These are phyloP conservation scores for Anagyrus pseudococci DNA, from an alignment of 2,888 invertebrate genomes.

Conservation along the genomic window DNA sequence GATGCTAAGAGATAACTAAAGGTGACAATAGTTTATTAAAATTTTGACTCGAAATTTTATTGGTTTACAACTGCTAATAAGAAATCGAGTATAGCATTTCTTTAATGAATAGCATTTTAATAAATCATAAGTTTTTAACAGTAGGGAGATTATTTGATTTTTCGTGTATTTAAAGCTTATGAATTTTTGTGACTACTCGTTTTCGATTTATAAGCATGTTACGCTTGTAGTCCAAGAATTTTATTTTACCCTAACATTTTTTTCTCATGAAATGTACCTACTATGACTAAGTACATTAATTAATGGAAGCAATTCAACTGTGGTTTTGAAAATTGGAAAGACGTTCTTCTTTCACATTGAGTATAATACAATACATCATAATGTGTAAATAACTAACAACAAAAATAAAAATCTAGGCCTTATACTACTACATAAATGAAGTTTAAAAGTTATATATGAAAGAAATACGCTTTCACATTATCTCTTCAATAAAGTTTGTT, in stretches of 20 bases:
- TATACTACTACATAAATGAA: neutral
- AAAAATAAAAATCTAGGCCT: conserved; percentile 16
- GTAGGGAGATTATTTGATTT: conserved; percentile 10
- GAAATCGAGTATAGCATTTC: conserved; percentile 2
- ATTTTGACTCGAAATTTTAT: conserved; percentile 9
- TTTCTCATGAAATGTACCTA: conserved; percentile 15
- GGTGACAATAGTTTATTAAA: conserved; percentile 7
- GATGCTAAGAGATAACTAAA: no score
- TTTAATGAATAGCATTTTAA: conserved; percentile 8
- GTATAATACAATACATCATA: neutral
- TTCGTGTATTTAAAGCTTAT: conserved; percentile 22
- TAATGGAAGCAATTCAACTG: conserved; percentile 15
- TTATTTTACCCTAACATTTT: conserved; percentile 8
- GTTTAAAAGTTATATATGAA: conserved; percentile 2
- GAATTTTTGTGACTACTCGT: conserved; percentile 20
- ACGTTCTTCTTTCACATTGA: neutral
- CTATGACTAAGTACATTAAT: neutral
- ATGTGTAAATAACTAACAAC: neutral
- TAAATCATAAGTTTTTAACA: conserved; percentile 19
- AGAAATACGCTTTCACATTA: neutral
- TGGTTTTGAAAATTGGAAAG: neutral
- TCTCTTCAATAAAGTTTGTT: neutral
- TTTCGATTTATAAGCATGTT: conserved; percentile 14
- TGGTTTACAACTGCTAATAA: conserved; percentile 2
- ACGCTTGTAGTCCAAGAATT: conserved; percentile 12